phyloP scores from a whole-genome alignment of 2,113 vertebrate species.

The Astatotilapia flaviijosephi region DNA sequence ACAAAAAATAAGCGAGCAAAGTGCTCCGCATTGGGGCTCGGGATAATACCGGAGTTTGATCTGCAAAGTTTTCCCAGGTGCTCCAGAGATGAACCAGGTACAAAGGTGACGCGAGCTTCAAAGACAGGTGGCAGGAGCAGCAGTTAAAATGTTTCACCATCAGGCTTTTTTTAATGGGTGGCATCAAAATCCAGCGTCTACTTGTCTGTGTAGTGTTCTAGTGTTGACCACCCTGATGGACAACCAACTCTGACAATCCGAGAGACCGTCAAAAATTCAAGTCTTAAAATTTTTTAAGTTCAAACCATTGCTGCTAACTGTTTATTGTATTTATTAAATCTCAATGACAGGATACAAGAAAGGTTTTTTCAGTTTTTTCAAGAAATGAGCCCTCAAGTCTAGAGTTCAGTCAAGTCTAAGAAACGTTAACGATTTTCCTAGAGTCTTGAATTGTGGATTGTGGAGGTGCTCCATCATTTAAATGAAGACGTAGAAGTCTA shows the following conservation, averaged over 20 bases:
- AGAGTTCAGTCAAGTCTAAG: not conserved
- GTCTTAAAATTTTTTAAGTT: not conserved
- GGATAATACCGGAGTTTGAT: constrained; percentile 19
- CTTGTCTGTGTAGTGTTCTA: not conserved
- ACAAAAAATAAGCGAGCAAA: not conserved
- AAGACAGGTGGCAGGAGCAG: not conserved
- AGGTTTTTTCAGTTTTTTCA: not conserved
- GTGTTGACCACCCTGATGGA: not conserved
- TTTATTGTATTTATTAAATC: not conserved
- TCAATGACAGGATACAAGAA: not conserved
- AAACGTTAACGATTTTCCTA: not conserved
- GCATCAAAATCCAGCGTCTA: not conserved
- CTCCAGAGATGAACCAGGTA: not conserved
- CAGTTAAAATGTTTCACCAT: not conserved
- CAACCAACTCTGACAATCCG: not conserved
- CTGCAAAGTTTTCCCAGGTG: not conserved
- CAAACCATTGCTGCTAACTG: not conserved
- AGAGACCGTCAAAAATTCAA: not conserved
- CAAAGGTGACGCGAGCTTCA: not conserved
- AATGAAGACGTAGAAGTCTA: not conserved
- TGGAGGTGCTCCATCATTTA: not conserved
- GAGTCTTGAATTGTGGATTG: not conserved
- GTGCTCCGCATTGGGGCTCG: not conserved
- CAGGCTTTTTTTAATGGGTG: not conserved
- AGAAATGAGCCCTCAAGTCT: not conserved